Percentiles rank a stretch among this genome's conserved stretches.
phyloP scores from a whole-genome alignment of 2,113 vertebrate genomes.

The Pseudorhombus dupliciocellatus region DNA sequence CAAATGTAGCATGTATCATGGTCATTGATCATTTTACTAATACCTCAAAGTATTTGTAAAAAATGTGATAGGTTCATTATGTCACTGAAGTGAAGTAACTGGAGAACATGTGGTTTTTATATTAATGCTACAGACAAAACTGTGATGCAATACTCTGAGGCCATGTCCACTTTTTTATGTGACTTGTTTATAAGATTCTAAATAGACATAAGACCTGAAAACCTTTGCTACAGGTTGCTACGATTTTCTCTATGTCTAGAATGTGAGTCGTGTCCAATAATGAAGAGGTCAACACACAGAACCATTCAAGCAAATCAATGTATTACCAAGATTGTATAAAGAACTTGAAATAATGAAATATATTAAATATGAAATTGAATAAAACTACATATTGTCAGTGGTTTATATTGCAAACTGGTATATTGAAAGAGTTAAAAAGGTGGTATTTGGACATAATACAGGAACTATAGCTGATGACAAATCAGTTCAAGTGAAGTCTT shows the following conservation, averaged over 20 bases:
- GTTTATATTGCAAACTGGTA: neutral
- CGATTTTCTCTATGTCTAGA: neutral
- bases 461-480: too few relatives aligned
- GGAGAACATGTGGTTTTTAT: slow-evolving; percentile 44
- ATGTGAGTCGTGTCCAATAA: neutral
- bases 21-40: slow-evolving; percentile 12
- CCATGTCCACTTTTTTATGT: slow-evolving; percentile 16
- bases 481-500: neutral
- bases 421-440: too few relatives aligned
- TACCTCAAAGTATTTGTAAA: slow-evolving; percentile 40
- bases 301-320: slow-evolving; percentile 1
- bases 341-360: slow-evolving; percentile 14
- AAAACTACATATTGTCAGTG: neutral
- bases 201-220: neutral
- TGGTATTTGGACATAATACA: too few relatives aligned
- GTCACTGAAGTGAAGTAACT: slow-evolving; percentile 14
- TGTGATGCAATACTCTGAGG: neutral
- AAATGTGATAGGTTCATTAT: neutral
- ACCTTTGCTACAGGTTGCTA: slow-evolving; percentile 17
- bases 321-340: slow-evolving; percentile 22
- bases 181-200: slow-evolving; percentile 7
- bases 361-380: slow-evolving; percentile 44
- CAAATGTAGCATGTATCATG: slow-evolving; percentile 6
- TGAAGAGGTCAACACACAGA: neutral
- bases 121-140: slow-evolving; percentile 2